Conservation (phyloP, 2,113 vertebrate genomes). For the Furnarius figulus region DNA sequence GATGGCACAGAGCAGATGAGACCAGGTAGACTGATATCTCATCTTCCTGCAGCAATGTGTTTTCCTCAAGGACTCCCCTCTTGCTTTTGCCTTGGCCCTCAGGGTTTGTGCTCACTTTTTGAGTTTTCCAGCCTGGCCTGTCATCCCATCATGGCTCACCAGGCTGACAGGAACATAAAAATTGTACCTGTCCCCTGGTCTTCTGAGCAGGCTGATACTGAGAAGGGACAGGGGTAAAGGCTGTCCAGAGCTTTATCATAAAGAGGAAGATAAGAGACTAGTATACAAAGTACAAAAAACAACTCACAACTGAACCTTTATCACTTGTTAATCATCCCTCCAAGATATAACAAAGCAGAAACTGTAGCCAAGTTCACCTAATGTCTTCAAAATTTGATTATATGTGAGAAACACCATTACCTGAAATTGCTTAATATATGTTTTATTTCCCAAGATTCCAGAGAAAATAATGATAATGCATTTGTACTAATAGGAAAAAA, state of each 20-base stretch:
- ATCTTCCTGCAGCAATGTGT: not conserved
- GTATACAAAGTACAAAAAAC: not conserved
- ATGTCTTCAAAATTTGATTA: constrained; percentile 29
- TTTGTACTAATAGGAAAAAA: not conserved
- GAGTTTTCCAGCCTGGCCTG: not conserved
- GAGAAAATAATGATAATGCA: not conserved
- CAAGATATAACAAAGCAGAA: not conserved
- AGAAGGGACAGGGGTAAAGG: not conserved
- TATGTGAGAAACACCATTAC: constrained; percentile 45
- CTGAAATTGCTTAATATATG: constrained; percentile 39
- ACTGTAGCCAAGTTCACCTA: not conserved
- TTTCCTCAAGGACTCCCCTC: not conserved
- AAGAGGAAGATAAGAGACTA: not conserved
- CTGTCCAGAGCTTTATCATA: not conserved
- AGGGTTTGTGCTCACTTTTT: not conserved
- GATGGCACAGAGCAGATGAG: not conserved
- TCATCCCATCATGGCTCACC: not conserved
- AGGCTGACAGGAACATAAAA: not conserved
- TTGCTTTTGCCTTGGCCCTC: not conserved
- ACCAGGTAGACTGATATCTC: not conserved
- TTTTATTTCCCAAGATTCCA: not conserved
- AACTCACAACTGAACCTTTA: not conserved
- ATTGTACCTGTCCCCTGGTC: not conserved
- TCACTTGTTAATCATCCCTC: constrained; percentile 4
- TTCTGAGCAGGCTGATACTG: constrained; percentile 4